Evolutionary conservation across 92 coral and sea anemone genomes (phyloP), one percentile per base, ranked within the genome.

Genomic region (Zoanthus sociatus): DNA sequence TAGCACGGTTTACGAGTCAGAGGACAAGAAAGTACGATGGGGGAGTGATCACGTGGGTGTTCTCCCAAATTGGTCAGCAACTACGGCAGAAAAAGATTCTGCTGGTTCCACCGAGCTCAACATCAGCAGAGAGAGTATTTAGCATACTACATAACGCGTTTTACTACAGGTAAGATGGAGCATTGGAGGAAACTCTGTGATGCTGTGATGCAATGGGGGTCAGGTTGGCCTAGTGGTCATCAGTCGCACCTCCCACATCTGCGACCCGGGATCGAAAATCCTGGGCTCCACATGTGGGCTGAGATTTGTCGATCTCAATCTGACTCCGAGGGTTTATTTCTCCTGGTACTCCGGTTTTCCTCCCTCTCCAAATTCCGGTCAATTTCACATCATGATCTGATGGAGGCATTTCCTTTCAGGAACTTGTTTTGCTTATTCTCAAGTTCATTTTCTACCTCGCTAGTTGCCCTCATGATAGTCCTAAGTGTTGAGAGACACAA

Each of bases 61-160:
- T 58, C 46, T 79, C 17, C 85, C 85, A 58, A 79, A 79, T 17
- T 79, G 85, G 85, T 53, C 85, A 79, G 85, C 69, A 53, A 73
- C 71, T 55, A 45, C 72, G 42, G 26, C 26, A 26, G 8, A 79
- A 58, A 50, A 79, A 26, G 71, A 79, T 79, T 50, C 15, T 79
- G 85, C 72, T 79, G 9, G 85, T 79, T 55, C 85, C 58, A 54
- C 85, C 85, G 61, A 79, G 85, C 20, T 60, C 55, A 18, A 73
- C 70, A 30, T 53, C 85, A 3, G 85, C 85, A 60, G 85, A 79
- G 50, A 53, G 85, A 53, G 85, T 79, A 26, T 79, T 79, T 79
- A 79, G 85, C 50, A 4, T 51, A 6, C 68, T 79, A 46, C 55
- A 79, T 31, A 60, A 30, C 32, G 71, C 68, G 42, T 79, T 79